Percentiles rank a stretch among this genome's conserved stretches.
phyloP scores from a whole-genome alignment of 2,113 vertebrate species.

The Oryzias javanicus region DNA sequence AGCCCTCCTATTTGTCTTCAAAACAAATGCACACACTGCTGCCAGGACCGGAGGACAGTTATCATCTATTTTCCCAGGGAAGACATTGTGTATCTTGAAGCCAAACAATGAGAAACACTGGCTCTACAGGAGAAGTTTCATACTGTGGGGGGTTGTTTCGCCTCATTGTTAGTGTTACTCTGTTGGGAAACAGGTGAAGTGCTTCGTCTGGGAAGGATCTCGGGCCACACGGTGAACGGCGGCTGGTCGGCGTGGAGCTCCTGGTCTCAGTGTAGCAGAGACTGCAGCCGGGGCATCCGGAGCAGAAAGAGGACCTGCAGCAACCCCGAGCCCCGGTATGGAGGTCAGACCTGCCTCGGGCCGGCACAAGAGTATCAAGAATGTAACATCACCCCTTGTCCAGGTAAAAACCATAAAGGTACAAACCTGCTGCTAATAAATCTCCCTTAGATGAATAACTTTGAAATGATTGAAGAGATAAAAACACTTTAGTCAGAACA shows the following conservation, averaged over 20 bases:
- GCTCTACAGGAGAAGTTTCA: too few relatives aligned
- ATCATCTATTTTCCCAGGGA: slow-evolving; percentile 1
- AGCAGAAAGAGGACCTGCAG: slow-evolving; percentile 90
- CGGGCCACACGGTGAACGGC: slow-evolving; percentile 86
- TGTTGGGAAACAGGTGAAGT: slow-evolving; percentile 79
- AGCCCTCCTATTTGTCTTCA: slow-evolving; percentile 23
- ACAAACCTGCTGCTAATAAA: neutral
- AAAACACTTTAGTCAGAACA: slow-evolving; percentile 5
- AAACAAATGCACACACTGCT: slow-evolving; percentile 24
- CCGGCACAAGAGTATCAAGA: slow-evolving; percentile 92
- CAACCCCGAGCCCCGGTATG: slow-evolving; percentile 90
- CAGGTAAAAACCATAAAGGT: slow-evolving; percentile 76
- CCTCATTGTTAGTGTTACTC: neutral
- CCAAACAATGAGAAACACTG: too few relatives aligned
- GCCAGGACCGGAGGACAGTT: slow-evolving; percentile 1
- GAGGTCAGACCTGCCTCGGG: slow-evolving; percentile 88
- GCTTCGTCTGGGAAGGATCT: slow-evolving; percentile 85
- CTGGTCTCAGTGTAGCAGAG: slow-evolving; percentile 94
- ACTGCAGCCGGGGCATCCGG: slow-evolving; percentile 91
- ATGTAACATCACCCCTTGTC: slow-evolving; percentile 94
- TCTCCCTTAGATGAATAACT: neutral
- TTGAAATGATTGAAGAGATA: neutral
- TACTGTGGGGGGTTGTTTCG: neutral
- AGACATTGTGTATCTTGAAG: slow-evolving; percentile 2
- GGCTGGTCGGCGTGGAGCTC: slow-evolving; percentile 92